phyloP scores from a whole-genome alignment of 2,888 invertebrate species.

The Heterodera filipjevi region DNA sequence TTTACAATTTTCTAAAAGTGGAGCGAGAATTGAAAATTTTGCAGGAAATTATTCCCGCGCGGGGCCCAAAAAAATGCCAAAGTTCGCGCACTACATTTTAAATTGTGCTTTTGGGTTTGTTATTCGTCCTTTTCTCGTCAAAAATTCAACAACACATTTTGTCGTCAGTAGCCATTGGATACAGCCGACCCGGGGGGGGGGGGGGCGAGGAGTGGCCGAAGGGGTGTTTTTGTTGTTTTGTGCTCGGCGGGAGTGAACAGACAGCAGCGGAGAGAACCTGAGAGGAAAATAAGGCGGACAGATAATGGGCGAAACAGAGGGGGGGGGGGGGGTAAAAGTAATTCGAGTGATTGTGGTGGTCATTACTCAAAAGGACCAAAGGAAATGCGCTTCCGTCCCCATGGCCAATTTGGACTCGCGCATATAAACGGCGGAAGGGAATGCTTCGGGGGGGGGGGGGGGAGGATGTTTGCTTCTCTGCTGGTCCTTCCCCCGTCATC shows the following conservation, averaged over 20 bases:
- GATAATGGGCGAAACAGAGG: background rate
- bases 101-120: background rate
- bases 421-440: background rate
- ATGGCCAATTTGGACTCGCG: background rate
- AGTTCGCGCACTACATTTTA: background rate
- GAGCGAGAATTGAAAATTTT: too few species aligned
- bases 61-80: background rate
- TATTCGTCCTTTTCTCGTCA: background rate
- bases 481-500: background rate
- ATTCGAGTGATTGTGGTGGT: background rate
- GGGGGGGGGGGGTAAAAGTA: background rate
- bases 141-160: background rate
- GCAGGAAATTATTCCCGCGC: too few species aligned
- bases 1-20: too few species aligned
- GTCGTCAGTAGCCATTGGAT: constrained; percentile 7
- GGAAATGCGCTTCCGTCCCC: background rate
- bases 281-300: background rate
- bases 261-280: background rate
- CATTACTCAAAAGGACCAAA: background rate
- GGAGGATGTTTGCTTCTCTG: background rate
- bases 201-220: background rate
- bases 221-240: background rate
- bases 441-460: background rate
- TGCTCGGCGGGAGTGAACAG: background rate
- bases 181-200: background rate